Evolutionary conservation across 2,888 invertebrate species (phyloP).

Genomic region (Rhimphoctona megacephalus): DNA sequence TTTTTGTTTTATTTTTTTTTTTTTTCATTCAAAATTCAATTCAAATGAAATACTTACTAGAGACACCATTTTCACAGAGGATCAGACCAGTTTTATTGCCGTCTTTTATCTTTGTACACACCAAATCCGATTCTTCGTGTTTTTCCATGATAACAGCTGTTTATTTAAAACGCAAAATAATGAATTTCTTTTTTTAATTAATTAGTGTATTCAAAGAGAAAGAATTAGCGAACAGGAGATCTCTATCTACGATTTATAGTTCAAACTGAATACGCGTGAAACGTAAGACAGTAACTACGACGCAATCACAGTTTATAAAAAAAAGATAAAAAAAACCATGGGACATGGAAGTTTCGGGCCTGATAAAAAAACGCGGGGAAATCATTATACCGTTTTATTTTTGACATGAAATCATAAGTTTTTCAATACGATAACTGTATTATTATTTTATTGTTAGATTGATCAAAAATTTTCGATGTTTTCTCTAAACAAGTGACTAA

Average conservation of each 20-base stretch:
- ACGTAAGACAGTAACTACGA: not conserved
- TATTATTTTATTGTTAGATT: slow-evolving; percentile 2
- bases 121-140: not conserved
- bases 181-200: not conserved
- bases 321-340: not conserved
- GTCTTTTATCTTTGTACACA: not conserved
- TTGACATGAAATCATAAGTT: not conserved
- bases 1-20: not conserved
- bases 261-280: not conserved
- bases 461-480: slow-evolving; percentile 29
- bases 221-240: not conserved
- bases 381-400: not conserved
- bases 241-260: not conserved
- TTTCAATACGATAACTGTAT: not conserved
- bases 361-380: slow-evolving; percentile 3
- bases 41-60: slow-evolving; percentile 14
- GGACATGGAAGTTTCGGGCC: not conserved
- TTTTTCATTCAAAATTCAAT: too few relatives aligned
- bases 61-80: not conserved
- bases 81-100: slow-evolving; percentile 17
- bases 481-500: slow-evolving; percentile 62
- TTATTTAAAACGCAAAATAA: not conserved
- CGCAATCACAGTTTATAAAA: not conserved
- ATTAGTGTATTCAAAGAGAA: not conserved
- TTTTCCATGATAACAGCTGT: not conserved